phyloP scores from a whole-genome alignment of 2,797 vertebrate genomes.

The Enteromius argenteus region DNA sequence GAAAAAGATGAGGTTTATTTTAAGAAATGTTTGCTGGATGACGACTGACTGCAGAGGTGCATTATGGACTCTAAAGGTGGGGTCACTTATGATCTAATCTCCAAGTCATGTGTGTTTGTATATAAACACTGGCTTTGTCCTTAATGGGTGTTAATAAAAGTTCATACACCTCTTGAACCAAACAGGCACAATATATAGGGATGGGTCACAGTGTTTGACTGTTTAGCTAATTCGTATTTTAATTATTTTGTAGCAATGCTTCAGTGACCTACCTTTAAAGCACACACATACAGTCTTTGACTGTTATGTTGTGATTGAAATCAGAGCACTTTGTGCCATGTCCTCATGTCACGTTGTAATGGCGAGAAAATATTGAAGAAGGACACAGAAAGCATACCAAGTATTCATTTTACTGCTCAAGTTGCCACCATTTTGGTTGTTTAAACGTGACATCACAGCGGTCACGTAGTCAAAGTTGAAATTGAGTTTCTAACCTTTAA shows the following conservation, averaged over 20 bases:
- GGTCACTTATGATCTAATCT: slow-evolving; percentile 40
- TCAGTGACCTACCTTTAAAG: not conserved
- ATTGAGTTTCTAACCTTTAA: not conserved
- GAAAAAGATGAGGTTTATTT: slow-evolving; percentile 55
- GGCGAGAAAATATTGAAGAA: not conserved
- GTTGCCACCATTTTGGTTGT: not conserved
- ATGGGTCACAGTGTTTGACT: not conserved
- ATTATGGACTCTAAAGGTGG: slow-evolving; percentile 21
- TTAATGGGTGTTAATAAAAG: slow-evolving; percentile 10
- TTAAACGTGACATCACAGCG: not conserved
- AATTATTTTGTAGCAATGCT: not conserved
- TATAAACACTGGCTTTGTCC: slow-evolving; percentile 39
- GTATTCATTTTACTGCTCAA: not conserved
- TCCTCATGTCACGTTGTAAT: not conserved
- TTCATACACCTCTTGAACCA: not conserved
- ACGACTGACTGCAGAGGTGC: slow-evolving; percentile 31
- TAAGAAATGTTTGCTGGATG: slow-evolving; percentile 48
- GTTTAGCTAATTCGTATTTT: not conserved
- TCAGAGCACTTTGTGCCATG: not conserved
- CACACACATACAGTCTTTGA: not conserved
- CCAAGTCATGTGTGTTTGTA: slow-evolving; percentile 30
- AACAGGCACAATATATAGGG: not conserved
- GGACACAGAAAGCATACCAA: not conserved
- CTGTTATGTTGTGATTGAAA: not conserved
- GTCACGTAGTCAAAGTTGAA: not conserved